A percentile compares a stretch with the other conserved stretches of the same genome.
phyloP scores from a whole-genome alignment of 2,888 invertebrate genomes.

The Megaustenia siamemsis region DNA sequence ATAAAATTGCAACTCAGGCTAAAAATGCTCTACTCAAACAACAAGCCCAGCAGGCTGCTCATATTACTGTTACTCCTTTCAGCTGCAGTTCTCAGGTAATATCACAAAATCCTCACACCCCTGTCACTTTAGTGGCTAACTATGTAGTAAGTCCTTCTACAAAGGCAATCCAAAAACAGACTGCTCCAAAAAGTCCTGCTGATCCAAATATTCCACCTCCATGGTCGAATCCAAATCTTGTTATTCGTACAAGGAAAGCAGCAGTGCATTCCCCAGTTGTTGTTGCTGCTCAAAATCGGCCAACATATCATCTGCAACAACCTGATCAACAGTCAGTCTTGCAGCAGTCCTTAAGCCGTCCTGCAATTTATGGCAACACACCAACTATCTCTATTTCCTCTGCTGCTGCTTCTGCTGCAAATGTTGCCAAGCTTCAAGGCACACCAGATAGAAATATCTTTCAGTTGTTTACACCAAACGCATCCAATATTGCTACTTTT shows the following conservation, averaged over 20 bases:
- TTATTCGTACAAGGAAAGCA: constrained; percentile 78
- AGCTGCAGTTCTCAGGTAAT: not conserved
- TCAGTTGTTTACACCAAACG: constrained; percentile 48
- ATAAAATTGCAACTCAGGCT: constrained; percentile 52
- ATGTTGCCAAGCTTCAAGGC: constrained; percentile 31
- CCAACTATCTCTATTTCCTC: constrained; percentile 17
- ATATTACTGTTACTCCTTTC: constrained; percentile 28
- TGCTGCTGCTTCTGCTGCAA: constrained; percentile 12
- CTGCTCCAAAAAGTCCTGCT: constrained; percentile 50
- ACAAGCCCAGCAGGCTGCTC: constrained; percentile 53
- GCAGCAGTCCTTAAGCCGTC: constrained; percentile 39
- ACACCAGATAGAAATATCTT: constrained; percentile 52
- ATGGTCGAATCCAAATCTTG: constrained; percentile 80
- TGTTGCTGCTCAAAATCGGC: constrained; percentile 52
- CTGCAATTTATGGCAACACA: not conserved
- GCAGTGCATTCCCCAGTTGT: constrained; percentile 54
- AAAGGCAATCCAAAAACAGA: constrained; percentile 47
- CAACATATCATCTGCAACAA: not conserved
- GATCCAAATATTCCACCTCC: constrained; percentile 68
- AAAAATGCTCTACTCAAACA: constrained; percentile 52
- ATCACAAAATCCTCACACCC: not conserved
- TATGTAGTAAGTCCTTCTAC: constrained; percentile 20
- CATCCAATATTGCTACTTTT: constrained; percentile 33
- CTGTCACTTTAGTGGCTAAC: constrained; percentile 30
- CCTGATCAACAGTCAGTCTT: constrained; percentile 26